These are phyloP conservation scores for Ochotona princeps DNA, from an alignment of 2,113 vertebrate species.

Conservation along the genomic window DNA sequence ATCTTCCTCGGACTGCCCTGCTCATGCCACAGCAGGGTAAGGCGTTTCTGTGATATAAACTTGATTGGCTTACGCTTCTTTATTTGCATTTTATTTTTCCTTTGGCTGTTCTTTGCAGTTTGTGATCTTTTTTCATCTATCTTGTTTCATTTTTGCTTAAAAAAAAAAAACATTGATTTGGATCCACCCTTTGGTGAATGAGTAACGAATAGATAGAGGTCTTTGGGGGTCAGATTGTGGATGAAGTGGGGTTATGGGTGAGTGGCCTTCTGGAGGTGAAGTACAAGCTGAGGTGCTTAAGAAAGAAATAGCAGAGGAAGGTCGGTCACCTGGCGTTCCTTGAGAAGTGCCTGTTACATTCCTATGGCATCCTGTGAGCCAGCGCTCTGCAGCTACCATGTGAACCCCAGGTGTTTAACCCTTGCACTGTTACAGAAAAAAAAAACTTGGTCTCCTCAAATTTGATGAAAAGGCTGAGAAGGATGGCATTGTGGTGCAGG, in stretches of 20 bases:
- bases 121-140: neutral
- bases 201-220: neutral
- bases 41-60: neutral
- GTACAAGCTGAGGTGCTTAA: neutral
- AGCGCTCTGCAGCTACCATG: too few species aligned
- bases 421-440: too few species aligned
- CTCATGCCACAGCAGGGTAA: neutral
- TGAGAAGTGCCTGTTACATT: neutral
- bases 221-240: neutral
- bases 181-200: neutral
- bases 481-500: too few species aligned
- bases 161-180: conserved; percentile 36
- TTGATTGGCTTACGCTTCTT: neutral
- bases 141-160: conserved; percentile 40
- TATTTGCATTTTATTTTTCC: conserved; percentile 37
- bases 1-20: neutral
- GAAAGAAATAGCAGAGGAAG: too few species aligned
- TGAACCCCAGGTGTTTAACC: too few species aligned
- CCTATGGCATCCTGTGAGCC: neutral
- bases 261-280: neutral
- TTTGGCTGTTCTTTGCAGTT: neutral
- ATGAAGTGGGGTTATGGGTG: neutral
- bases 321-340: too few species aligned
- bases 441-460: neutral
- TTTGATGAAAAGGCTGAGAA: neutral